Percentiles rank a stretch among this genome's conserved stretches.
These are phyloP conservation scores for Puffinus mauretanicus DNA, from an alignment of 2,113 vertebrate genomes.

Conservation along the genomic window DNA sequence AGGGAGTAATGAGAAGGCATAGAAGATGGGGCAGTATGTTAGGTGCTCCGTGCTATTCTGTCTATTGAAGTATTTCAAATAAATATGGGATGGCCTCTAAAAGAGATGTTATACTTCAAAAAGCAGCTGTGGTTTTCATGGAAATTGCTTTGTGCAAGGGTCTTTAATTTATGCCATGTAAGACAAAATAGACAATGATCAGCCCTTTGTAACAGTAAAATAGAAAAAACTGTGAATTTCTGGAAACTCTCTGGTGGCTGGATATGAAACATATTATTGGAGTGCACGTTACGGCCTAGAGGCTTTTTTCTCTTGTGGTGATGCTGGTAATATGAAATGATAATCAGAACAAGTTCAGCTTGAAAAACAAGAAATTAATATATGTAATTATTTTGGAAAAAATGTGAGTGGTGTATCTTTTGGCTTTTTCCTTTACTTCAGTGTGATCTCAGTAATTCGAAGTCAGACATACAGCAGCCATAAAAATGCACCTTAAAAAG, in stretches of 20 bases:
- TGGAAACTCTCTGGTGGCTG: neutral
- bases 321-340: neutral
- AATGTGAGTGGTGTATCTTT: neutral
- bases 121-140: neutral
- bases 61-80: neutral
- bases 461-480: neutral
- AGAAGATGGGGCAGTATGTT: neutral
- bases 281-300: rapidly evolving
- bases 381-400: neutral
- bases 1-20: neutral
- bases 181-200: neutral
- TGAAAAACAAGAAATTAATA: neutral
- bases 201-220: neutral
- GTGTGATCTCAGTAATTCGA: neutral
- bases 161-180: neutral
- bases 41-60: neutral
- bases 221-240: neutral
- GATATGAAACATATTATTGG: neutral
- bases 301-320: neutral
- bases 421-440: neutral
- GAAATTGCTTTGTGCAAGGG: neutral
- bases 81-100: neutral
- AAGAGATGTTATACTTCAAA: neutral
- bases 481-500: neutral
- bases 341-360: neutral